Evolutionary conservation across 2,888 invertebrate genomes (phyloP).

Genomic region (Lasioglossum lativentre): DNA sequence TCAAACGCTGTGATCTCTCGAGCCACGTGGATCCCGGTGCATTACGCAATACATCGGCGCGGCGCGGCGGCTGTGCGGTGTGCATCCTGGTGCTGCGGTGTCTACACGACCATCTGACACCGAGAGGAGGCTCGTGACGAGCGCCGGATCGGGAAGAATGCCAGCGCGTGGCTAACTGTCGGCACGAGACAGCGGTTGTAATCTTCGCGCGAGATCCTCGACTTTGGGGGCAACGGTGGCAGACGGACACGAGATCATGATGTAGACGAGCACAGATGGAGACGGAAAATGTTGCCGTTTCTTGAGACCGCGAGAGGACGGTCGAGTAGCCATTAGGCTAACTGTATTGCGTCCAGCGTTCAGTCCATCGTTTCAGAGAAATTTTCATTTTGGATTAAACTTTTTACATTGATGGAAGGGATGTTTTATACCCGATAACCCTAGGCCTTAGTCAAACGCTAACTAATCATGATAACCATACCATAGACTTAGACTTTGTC

Average conservation of each 20-base stretch:
- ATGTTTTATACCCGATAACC: no score
- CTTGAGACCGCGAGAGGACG: background rate
- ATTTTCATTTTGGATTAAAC: no score
- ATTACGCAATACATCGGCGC: slow-evolving; percentile 56
- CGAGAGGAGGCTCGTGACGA: slow-evolving; percentile 51
- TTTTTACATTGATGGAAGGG: no score
- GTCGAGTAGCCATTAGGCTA: background rate
- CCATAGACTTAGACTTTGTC: no score
- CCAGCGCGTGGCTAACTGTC: slow-evolving; percentile 60
- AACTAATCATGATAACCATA: no score
- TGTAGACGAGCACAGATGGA: background rate
- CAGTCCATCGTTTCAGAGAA: no score
- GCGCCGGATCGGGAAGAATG: slow-evolving; percentile 74
- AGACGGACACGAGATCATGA: slow-evolving; percentile 5
- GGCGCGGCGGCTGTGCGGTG: background rate
- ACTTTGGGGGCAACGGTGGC: slow-evolving; percentile 23
- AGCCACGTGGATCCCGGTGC: slow-evolving; percentile 60
- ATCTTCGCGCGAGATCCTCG: slow-evolving; percentile 52
- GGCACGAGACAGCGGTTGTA: slow-evolving; percentile 40
- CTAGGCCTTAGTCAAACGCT: no score
- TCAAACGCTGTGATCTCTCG: slow-evolving; percentile 38
- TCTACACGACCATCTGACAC: slow-evolving; percentile 64
- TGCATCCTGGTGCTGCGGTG: slow-evolving; percentile 46
- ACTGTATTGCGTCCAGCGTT: background rate
- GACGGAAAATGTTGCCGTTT: background rate